phyloP scores from a whole-genome alignment of 2,113 vertebrate species.

The Sterrhoptilus dennistouni region DNA sequence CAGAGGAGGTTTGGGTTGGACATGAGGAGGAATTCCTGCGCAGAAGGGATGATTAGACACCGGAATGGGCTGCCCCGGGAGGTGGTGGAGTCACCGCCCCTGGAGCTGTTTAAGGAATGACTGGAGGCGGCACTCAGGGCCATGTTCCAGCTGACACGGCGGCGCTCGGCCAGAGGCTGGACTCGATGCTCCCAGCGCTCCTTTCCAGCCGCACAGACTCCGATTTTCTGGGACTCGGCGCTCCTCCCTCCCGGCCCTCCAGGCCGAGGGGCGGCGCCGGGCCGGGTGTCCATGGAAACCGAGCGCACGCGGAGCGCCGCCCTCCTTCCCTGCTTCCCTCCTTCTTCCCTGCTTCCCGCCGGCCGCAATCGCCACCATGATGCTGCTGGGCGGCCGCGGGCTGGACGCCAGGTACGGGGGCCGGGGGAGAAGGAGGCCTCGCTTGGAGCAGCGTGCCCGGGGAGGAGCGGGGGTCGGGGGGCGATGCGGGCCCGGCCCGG shows the following conservation, averaged over 20 bases:
- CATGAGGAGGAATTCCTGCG: background rate
- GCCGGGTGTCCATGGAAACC: conserved; percentile 32
- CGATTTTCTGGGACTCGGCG: fast-evolving
- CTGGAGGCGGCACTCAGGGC: too few species aligned
- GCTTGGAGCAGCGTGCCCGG: background rate
- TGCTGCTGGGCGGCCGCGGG: conserved; percentile 64
- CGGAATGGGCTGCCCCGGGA: background rate
- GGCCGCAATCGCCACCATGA: conserved; percentile 7
- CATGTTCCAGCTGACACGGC: background rate
- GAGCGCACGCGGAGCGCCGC: background rate
- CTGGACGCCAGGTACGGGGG: conserved; percentile 53
- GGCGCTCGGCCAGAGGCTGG: fast-evolving
- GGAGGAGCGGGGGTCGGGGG: background rate
- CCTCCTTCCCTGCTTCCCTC: background rate
- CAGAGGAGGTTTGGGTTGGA: background rate
- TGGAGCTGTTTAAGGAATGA: background rate
- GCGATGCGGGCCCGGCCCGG: background rate
- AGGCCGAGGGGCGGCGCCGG: background rate
- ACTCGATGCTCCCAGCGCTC: fast-evolving
- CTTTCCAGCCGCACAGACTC: fast-evolving
- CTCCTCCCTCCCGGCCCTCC: background rate
- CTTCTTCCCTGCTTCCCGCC: background rate
- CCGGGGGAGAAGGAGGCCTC: background rate
- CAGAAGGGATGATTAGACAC: background rate
- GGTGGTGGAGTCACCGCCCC: background rate